Conservation (phyloP, 2,113 vertebrate genomes). For the Thamnaconus septentrionalis region DNA sequence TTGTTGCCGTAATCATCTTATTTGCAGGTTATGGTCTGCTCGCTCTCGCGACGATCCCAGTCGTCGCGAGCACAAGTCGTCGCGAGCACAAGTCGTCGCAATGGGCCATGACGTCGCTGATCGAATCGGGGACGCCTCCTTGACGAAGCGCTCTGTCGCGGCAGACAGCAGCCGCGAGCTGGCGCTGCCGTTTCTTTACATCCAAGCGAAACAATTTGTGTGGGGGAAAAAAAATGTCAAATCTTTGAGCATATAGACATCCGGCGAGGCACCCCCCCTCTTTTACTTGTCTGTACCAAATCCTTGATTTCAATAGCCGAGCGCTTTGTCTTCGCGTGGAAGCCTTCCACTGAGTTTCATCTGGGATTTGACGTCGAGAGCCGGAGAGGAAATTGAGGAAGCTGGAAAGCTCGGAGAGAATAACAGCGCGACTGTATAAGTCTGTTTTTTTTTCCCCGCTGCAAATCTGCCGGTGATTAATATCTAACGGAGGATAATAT, state of each 20-base stretch:
- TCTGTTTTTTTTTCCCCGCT: slow-evolving; percentile 23
- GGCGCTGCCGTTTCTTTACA: too few relatives aligned
- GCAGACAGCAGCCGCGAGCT: too few relatives aligned
- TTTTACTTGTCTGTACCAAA: slow-evolving; percentile 29
- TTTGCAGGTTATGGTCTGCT: slow-evolving; percentile 56
- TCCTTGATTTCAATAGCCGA: slow-evolving; percentile 11
- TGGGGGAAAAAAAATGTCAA: background rate
- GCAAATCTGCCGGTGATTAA: slow-evolving; percentile 37
- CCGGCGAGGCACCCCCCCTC: too few relatives aligned
- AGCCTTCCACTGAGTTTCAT: slow-evolving; percentile 25
- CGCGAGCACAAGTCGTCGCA: slow-evolving; percentile 34
- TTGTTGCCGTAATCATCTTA: slow-evolving; percentile 57
- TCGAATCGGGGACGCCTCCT: slow-evolving; percentile 30
- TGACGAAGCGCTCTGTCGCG: slow-evolving; percentile 48
- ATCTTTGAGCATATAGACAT: slow-evolving; percentile 46
- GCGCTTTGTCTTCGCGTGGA: slow-evolving; percentile 2
- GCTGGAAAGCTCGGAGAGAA: slow-evolving; percentile 23
- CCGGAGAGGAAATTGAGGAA: background rate
- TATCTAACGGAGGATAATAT: slow-evolving; percentile 45
- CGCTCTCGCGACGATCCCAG: slow-evolving; percentile 45
- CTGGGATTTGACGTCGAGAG: slow-evolving; percentile 14
- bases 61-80: slow-evolving; percentile 42
- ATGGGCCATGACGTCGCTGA: slow-evolving; percentile 41
- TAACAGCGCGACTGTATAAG: slow-evolving; percentile 20
- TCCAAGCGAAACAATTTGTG: too few relatives aligned